Base-by-base conservation (phyloP, 2,797 vertebrate species). In the Sardinella longiceps region DNA sequence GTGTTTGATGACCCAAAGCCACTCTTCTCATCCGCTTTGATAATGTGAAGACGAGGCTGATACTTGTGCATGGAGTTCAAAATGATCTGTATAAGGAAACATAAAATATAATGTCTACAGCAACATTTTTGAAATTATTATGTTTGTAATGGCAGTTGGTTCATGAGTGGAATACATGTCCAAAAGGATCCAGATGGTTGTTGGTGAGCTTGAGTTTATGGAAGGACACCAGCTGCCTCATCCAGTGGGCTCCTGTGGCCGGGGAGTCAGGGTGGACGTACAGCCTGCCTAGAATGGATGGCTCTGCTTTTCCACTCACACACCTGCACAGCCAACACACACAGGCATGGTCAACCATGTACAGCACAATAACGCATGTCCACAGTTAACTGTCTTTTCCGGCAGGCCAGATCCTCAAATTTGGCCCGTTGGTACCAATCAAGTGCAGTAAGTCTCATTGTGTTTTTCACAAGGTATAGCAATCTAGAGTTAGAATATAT, bases 61-160 rank as follows among this genome's bases (percentile, higher is more conserved):
- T 99, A 99, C 83, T 99, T 99, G 94, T 99, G 98, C 98, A 99
- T 99, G 90, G 98, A 99, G 94, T 99, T 99, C 51, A 99, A 94
- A 89, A 99, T 99, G 91, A 99, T 99, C 98, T 99, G 91, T 66
- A 92, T 89, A 30, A 70, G 9, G 30, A 70, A 70, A 70, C 0
- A n/a, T 33, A 70, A 70, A 70, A 48, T 2, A 53, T 23, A 53
- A 53, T 18, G 50, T 51, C 50, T 51, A 48, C 46, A n/a, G 2
- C n/a, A 10, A 60, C 25, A 9, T 60, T 60, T 58, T 58, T 0
- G 18, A 0, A 1, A 48, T 48, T 12, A 10, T 2, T 5, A 51
- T 51, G 50, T 51, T 23, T 53, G 1, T 23, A 20, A 53, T 53
- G 50, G 2, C n/a, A n/a, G n/a, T n/a, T 18, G 50, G 50, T 51